These are phyloP conservation scores for Drosophila gaucha DNA, from an alignment of 2,888 invertebrate species.

Conservation along the genomic window DNA sequence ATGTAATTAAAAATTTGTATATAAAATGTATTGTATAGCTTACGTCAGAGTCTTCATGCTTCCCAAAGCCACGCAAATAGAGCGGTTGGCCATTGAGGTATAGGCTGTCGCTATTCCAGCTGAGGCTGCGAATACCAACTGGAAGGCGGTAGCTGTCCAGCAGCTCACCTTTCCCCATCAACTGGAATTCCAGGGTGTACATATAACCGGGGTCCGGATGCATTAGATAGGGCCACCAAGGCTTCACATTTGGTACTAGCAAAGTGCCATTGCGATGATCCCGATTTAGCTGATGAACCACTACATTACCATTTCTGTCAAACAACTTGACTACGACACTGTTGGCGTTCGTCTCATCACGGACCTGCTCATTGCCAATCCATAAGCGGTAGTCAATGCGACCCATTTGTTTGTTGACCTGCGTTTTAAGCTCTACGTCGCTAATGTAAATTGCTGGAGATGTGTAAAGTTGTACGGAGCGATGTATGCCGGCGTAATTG, in stretches of 20 bases:
- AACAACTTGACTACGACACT: constrained; percentile 84
- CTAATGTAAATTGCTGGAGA: constrained; percentile 93
- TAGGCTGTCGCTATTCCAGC: constrained; percentile 90
- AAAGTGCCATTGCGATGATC: constrained; percentile 86
- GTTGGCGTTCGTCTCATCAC: constrained; percentile 8
- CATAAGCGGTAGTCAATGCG: constrained; percentile 73
- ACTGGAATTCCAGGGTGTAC: constrained; percentile 90
- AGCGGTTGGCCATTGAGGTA: constrained; percentile 92
- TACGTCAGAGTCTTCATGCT: constrained; percentile 97
- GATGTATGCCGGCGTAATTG: constrained; percentile 98
- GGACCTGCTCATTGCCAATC: constrained; percentile 19
- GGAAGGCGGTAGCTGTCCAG: constrained; percentile 92
- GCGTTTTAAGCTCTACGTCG: constrained; percentile 92
- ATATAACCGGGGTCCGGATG: constrained; percentile 91
- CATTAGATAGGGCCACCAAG: constrained; percentile 99
- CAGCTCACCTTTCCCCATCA: constrained; percentile 74
- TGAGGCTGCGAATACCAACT: constrained; percentile 93
- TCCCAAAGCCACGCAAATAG: constrained; percentile 96
- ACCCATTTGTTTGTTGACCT: constrained; percentile 87
- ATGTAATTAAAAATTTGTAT: too few relatives aligned
- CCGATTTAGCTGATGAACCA: constrained; percentile 86
- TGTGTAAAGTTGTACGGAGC: constrained; percentile 94
- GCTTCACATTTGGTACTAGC: constrained; percentile 89
- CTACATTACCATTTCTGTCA: constrained; percentile 86
- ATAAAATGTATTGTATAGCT: neutral